Conservation (phyloP, 2,113 vertebrate genomes). For the Limnothrissa miodon region DNA sequence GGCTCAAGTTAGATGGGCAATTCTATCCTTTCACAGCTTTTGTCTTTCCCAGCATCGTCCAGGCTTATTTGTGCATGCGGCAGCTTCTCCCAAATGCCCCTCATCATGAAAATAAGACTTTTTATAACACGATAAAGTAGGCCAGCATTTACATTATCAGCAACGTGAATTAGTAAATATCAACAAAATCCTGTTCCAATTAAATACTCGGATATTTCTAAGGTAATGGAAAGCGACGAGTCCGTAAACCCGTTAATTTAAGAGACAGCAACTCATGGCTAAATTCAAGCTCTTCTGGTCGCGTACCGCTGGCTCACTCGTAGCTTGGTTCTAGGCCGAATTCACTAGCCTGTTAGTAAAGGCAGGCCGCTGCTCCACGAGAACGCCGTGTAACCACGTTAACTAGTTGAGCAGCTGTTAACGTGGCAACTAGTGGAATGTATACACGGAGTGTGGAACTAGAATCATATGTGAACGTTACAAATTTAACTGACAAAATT, state of each 20-base stretch:
- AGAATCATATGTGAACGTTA: not conserved
- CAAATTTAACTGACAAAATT: not conserved
- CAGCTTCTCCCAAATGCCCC: too few species aligned
- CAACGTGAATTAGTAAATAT: too few species aligned
- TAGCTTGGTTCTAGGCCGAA: not conserved
- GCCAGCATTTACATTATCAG: too few species aligned
- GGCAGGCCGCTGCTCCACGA: not conserved
- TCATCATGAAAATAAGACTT: too few species aligned
- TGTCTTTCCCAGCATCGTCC: too few species aligned
- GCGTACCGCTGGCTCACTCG: not conserved
- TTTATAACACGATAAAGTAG: too few species aligned
- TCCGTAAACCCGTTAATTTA: not conserved
- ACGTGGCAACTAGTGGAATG: not conserved
- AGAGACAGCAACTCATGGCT: not conserved
- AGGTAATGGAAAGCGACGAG: not conserved
- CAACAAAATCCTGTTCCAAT: not conserved
- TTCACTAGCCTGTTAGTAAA: not conserved
- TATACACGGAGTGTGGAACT: not conserved
- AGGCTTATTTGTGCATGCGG: too few species aligned
- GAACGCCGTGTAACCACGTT: not conserved
- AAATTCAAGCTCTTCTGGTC: not conserved
- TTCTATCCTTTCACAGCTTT: not conserved
- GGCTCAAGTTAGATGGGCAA: not conserved
- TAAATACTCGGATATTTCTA: not conserved
- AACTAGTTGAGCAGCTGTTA: not conserved